Conservation (phyloP, 2,113 vertebrate genomes). For the Cercopithecus mona region DNA sequence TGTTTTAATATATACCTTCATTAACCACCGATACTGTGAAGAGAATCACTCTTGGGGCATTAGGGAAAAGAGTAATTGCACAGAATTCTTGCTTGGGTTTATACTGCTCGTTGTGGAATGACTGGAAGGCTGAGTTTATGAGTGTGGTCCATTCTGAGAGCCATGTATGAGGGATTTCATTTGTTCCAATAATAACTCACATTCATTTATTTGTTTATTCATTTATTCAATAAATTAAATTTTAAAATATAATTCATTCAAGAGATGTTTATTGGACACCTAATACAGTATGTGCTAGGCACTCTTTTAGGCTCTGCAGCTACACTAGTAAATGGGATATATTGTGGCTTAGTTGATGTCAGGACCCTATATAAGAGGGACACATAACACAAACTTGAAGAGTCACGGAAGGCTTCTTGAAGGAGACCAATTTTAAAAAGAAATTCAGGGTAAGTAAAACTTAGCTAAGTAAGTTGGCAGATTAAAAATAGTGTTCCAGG, state of each 20-base stretch:
- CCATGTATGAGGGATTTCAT: neutral
- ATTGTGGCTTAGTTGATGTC: neutral
- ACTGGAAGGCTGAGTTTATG: neutral
- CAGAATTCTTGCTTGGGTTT: conserved; percentile 10
- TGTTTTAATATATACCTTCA: conserved; percentile 50
- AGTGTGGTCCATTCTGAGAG: neutral
- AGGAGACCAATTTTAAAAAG: conserved; percentile 6
- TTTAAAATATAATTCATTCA: conserved; percentile 29
- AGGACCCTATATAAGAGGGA: neutral
- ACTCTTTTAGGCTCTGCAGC: neutral
- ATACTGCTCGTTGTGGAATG: neutral
- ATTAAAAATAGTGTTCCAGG: neutral
- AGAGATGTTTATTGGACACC: neutral
- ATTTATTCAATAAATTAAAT: conserved; percentile 18
- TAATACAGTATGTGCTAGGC: neutral
- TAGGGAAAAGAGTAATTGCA: neutral
- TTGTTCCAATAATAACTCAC: neutral
- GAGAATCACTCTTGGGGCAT: neutral
- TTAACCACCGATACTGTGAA: neutral
- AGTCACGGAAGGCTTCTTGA: neutral
- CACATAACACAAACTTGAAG: neutral
- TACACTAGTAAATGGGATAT: neutral
- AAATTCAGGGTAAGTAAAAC: conserved; percentile 22
- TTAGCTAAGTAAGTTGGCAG: neutral
- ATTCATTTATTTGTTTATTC: neutral